Percentiles rank a stretch among this genome's conserved stretches.
Evolutionary conservation across 2,888 invertebrate species (phyloP).

Genomic region (Fissipunctia ypsillon): DNA sequence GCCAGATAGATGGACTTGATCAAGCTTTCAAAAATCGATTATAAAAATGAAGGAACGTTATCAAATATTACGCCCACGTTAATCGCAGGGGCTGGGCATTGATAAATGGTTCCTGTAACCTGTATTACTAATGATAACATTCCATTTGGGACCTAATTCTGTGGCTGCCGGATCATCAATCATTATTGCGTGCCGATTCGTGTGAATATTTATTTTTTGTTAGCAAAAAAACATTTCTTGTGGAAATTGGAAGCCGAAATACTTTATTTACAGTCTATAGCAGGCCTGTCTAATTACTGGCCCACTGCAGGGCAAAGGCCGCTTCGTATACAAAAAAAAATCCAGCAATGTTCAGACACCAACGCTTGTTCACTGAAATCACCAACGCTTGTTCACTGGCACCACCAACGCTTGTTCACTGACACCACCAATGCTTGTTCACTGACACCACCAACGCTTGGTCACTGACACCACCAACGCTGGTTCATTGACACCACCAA

Average conservation of each 20-base stretch:
- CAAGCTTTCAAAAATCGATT: no score
- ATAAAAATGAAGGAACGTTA: background rate
- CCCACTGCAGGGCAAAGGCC: background rate
- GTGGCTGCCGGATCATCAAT: conserved; percentile 33
- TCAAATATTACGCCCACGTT: conserved; percentile 13
- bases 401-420: no score
- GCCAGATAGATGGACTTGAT: no score
- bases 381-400: background rate
- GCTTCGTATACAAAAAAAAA: background rate
- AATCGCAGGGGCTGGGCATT: conserved; percentile 26
- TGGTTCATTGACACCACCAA: no score
- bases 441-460: no score
- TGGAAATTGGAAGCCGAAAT: background rate
- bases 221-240: background rate
- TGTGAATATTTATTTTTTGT: background rate
- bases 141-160: conserved; percentile 32
- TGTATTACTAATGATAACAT: conserved; percentile 30
- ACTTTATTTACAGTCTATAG: background rate
- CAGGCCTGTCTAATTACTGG: background rate
- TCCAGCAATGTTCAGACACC: no score
- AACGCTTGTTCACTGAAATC: no score
- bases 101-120: conserved; percentile 47
- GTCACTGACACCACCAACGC: no score
- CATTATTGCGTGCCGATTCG: conserved; percentile 19
- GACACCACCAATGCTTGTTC: no score